Conservation (phyloP, 2,888 invertebrate genomes). For the Sthenelais limicola region DNA sequence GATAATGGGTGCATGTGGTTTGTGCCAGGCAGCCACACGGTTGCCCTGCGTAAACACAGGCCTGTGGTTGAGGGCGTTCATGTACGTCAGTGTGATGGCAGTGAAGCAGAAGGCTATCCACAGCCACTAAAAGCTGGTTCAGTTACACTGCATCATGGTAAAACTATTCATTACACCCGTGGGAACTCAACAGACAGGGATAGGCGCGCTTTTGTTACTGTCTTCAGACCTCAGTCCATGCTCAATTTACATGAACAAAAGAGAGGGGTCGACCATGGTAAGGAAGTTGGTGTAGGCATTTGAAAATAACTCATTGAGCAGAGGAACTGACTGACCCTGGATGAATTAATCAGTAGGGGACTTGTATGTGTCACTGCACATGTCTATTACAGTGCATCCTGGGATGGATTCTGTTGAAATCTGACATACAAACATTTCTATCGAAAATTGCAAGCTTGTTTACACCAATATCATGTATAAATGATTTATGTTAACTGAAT, state of each 20-base stretch:
- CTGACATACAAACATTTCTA: too few species aligned
- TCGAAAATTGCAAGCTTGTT: too few species aligned
- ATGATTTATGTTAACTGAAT: too few species aligned
- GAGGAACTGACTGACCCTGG: too few species aligned
- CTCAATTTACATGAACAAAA: conserved; percentile 47
- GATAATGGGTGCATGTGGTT: conserved; percentile 63
- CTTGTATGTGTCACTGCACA: too few species aligned
- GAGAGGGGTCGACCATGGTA: conserved; percentile 49
- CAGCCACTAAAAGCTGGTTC: conserved; percentile 47
- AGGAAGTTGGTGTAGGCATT: too few species aligned
- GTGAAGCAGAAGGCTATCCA: conserved; percentile 40
- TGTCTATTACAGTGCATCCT: too few species aligned
- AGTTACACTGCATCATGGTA: conserved; percentile 50
- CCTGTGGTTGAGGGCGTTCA: conserved; percentile 46
- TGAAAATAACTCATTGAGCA: too few species aligned
- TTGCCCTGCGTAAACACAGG: conserved; percentile 43
- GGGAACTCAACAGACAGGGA: conserved; percentile 47
- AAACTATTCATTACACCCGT: conserved; percentile 51
- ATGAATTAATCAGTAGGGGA: too few species aligned
- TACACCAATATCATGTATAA: too few species aligned
- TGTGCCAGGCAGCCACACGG: conserved; percentile 54
- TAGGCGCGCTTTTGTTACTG: conserved; percentile 50
- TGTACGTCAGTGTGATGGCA: conserved; percentile 47
- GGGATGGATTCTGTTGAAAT: too few species aligned
- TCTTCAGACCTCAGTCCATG: conserved; percentile 51